Evolutionary conservation across 2,888 invertebrate genomes (phyloP).

Genomic region (Philhelius pedissequus): DNA sequence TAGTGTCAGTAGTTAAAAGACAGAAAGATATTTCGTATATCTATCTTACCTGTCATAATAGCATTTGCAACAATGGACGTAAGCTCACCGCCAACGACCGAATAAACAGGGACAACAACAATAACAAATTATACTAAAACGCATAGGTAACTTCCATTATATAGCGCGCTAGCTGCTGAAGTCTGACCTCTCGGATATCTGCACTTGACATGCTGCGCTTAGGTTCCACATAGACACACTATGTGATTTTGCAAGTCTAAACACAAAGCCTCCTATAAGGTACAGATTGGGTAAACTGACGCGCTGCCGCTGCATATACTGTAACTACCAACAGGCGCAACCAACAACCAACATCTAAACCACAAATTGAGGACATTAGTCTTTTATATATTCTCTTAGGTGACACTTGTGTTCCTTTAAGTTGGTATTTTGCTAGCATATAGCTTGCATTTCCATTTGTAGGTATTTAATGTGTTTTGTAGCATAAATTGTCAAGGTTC

Average conservation of each 20-base stretch:
- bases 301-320: not conserved
- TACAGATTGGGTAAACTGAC: conserved; percentile 34
- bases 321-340: not conserved
- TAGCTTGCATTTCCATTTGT: conserved; percentile 19
- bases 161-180: not conserved
- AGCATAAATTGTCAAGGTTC: not conserved
- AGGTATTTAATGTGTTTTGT: conserved; percentile 13
- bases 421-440: conserved; percentile 12
- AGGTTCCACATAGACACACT: conserved; percentile 1
- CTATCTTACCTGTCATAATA: not conserved
- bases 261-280: conserved; percentile 31
- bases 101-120: not conserved
- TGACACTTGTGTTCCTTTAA: conserved; percentile 11
- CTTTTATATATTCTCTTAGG: not conserved
- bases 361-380: conserved; percentile 56
- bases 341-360: not conserved
- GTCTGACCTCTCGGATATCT: conserved; percentile 37
- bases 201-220: conserved; percentile 62
- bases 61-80: conserved; percentile 24
- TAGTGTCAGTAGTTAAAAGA: not conserved
- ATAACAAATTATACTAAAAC: not conserved
- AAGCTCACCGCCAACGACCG: not conserved
- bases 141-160: conserved; percentile 53
- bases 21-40: not conserved
- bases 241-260: conserved; percentile 10